These are phyloP conservation scores for Hydrocynus forskahlii DNA, from an alignment of 2,797 vertebrate species.

Conservation along the genomic window DNA sequence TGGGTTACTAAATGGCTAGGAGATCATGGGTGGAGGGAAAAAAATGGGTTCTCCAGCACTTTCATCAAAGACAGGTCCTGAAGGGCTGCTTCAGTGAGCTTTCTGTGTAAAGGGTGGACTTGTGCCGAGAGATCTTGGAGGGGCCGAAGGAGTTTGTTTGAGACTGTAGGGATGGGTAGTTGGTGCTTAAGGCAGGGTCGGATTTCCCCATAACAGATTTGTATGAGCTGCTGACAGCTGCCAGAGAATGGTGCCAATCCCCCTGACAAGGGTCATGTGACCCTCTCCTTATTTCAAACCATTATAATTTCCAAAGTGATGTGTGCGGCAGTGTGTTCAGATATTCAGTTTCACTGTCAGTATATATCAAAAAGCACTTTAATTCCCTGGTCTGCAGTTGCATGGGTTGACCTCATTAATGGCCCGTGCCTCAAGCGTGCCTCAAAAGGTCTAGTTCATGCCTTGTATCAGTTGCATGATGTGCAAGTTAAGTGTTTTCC, in stretches of 20 bases:
- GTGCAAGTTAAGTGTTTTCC: not conserved
- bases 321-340: constrained; percentile 53
- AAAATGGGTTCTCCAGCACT: constrained; percentile 15
- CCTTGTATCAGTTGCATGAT: not conserved
- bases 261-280: constrained; percentile 64
- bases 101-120: constrained; percentile 9
- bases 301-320: constrained; percentile 39
- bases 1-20: constrained; percentile 32
- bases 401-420: constrained; percentile 24
- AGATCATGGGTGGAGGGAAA: not conserved
- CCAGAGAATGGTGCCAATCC: constrained; percentile 67
- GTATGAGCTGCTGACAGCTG: constrained; percentile 72
- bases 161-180: constrained; percentile 47
- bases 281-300: constrained; percentile 54
- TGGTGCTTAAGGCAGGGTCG: constrained; percentile 55
- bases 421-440: not conserved
- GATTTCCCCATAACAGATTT: constrained; percentile 69
- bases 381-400: constrained; percentile 17
- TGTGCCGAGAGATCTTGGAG: not conserved
- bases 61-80: constrained; percentile 30
- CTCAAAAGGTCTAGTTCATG: not conserved
- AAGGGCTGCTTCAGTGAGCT: constrained; percentile 22
- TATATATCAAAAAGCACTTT: constrained; percentile 19
- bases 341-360: constrained; percentile 43
- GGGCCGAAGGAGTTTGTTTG: constrained; percentile 37